Base-by-base conservation (phyloP, 2,888 invertebrate species). In the Zaprionus lineosus region DNA sequence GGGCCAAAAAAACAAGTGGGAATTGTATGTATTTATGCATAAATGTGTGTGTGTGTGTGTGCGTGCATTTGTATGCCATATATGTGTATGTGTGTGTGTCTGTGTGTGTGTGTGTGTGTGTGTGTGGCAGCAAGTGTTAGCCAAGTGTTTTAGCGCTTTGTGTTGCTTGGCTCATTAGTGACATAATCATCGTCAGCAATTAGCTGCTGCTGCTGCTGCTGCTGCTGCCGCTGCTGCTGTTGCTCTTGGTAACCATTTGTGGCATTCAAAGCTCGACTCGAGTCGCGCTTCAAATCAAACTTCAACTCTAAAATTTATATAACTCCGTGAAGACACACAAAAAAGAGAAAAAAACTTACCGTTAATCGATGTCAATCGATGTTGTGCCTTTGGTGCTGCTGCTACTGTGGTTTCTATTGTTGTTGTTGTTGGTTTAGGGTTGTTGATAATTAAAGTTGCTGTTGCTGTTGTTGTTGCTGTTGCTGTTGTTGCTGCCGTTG, bases 321-420 rank as follows among this genome's bases (percentile, higher is more conserved):
- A 57, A 34, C 46, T 18, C 12, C n/a, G 8, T 11, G 34, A 15
- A n/a, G n/a, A n/a, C n/a, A n/a, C n/a, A n/a, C n/a, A n/a, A n/a
- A n/a, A n/a, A n/a, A 16, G 21, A 28, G 16, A 36, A n/a, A 8
- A 11, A 8, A 46, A 57, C 82, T 70, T 40, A 82, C 81, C 86
- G 74, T 84, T 74, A 86, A 81, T 81, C 81, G 86, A 86, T 74
- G 67, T 78, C 75, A 74, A 85, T 78, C 83, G 78, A 74, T 86
- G 52, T 82, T 77, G 83, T 57, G 79, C 67, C 47, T 70, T 53
- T 66, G 55, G 43, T 78, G 51, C 44, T 53, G 56, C 52, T 77
- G 71, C 57, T 65, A 58, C 47, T 72, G 50, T 47, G 68, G 58
- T 28, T 58, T 15, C 19, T 56, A 14, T 56, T 62, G 48, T 16